Evolutionary conservation across 2,888 invertebrate species (phyloP).

Genomic region (Apeira syringaria): DNA sequence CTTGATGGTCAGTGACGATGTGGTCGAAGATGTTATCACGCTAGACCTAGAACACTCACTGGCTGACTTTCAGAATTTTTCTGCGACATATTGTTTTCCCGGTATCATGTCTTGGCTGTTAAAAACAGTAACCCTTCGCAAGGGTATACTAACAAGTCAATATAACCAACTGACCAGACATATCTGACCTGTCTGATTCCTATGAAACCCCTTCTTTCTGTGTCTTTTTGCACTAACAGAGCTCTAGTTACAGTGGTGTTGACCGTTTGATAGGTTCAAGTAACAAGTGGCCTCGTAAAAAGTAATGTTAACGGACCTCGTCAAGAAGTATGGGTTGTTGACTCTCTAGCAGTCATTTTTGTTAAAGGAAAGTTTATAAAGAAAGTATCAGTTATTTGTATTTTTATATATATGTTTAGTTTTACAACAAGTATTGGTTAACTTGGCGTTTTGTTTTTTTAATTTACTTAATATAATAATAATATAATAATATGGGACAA

Average conservation of each 20-base stretch:
- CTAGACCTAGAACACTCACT: too few species aligned
- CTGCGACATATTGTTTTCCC: conserved; percentile 19
- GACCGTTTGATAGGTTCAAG: conserved; percentile 39
- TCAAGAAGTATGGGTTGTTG: conserved; percentile 31
- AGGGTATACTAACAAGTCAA: conserved; percentile 35
- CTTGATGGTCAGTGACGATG: too few species aligned
- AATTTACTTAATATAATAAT: too few species aligned
- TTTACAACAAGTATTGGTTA: too few species aligned
- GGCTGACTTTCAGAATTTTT: too few species aligned
- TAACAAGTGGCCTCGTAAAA: conserved; percentile 51
- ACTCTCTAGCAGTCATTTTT: conserved; percentile 26
- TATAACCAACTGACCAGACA: conserved; percentile 25
- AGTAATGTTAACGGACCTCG: conserved; percentile 40
- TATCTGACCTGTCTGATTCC: conserved; percentile 21
- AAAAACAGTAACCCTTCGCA: conserved; percentile 23
- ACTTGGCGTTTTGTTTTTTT: too few species aligned
- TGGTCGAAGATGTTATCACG: too few species aligned
- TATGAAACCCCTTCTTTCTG: neutral
- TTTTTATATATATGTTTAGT: too few species aligned
- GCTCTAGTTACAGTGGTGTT: conserved; percentile 32
- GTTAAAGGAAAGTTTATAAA: conserved; percentile 12
- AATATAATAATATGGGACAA: too few species aligned
- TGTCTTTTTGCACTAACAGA: conserved; percentile 3
- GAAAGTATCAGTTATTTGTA: too few species aligned
- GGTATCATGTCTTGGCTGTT: conserved; percentile 33